phyloP scores from a whole-genome alignment of 2,797 vertebrate genomes.

The Silurus aristotelis region DNA sequence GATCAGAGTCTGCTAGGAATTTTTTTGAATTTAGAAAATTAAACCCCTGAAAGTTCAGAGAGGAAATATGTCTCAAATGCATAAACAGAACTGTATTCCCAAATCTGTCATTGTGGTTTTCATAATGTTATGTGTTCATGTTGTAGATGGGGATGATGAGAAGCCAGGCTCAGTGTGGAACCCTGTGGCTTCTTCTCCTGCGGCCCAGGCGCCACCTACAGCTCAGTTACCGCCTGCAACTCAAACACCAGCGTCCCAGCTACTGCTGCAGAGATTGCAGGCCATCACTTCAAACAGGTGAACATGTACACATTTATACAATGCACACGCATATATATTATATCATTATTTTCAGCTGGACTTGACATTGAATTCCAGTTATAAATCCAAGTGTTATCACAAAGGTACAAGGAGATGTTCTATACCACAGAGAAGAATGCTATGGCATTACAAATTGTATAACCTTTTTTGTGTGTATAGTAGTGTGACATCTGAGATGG shows the following conservation, averaged over 20 bases:
- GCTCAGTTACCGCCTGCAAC: slow-evolving; percentile 57
- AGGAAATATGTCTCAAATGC: slow-evolving; percentile 14
- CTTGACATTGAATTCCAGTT: background rate
- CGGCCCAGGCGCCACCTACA: slow-evolving; percentile 51
- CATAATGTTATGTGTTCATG: slow-evolving; percentile 29
- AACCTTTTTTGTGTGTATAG: background rate
- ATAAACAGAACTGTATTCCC: slow-evolving; percentile 20
- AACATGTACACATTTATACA: background rate
- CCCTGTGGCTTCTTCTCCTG: slow-evolving; percentile 44
- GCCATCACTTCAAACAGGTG: slow-evolving; percentile 73
- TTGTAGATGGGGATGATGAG: slow-evolving; percentile 76
- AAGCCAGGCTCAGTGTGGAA: slow-evolving; percentile 58
- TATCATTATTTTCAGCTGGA: background rate
- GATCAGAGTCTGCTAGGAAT: background rate
- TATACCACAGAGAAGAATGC: background rate
- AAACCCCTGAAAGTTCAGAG: slow-evolving; percentile 4
- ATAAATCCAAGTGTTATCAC: background rate
- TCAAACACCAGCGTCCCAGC: slow-evolving; percentile 52
- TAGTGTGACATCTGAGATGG: slow-evolving; percentile 71
- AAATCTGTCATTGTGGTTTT: slow-evolving; percentile 17
- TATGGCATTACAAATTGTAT: background rate
- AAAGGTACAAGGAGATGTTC: background rate
- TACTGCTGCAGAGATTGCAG: slow-evolving; percentile 74
- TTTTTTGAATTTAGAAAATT: slow-evolving; percentile 4
- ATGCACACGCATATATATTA: background rate